Conservation (phyloP, 2,888 invertebrate genomes). For the Drosophila neoperkinsi region DNA sequence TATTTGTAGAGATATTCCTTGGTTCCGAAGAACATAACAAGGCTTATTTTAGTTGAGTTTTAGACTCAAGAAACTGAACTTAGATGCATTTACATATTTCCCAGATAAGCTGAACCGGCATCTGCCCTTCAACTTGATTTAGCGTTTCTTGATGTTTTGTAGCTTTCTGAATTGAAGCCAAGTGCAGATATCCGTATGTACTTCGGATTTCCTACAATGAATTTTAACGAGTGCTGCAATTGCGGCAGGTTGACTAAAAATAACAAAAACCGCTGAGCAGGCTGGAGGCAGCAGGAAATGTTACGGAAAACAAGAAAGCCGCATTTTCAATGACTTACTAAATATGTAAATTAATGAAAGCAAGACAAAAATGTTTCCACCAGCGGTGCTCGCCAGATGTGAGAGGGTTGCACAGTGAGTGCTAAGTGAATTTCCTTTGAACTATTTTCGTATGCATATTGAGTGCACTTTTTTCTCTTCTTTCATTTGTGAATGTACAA, state of each 20-base stretch:
- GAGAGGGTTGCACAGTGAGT: slow-evolving; percentile 3
- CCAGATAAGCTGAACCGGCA: neutral
- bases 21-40: neutral
- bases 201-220: slow-evolving; percentile 58
- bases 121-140: slow-evolving; percentile 8
- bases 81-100: neutral
- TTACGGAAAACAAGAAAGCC: slow-evolving; percentile 27
- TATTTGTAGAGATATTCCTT: too few relatives aligned
- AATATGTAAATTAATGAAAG: slow-evolving; percentile 78
- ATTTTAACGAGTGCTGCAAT: slow-evolving; percentile 70
- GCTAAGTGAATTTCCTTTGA: slow-evolving; percentile 60
- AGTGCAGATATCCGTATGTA: slow-evolving; percentile 59
- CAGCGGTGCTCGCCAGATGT: neutral
- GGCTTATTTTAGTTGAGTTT: neutral
- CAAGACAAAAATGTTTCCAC: slow-evolving; percentile 49
- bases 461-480: slow-evolving; percentile 27
- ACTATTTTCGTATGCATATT: slow-evolving; percentile 67
- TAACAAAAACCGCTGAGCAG: slow-evolving; percentile 38
- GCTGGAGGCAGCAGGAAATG: slow-evolving; percentile 23
- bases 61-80: neutral
- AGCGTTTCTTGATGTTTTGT: neutral
- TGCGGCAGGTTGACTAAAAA: slow-evolving; percentile 54
- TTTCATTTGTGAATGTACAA: slow-evolving; percentile 9
- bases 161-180: slow-evolving; percentile 43
- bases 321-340: slow-evolving; percentile 64